Conservation (phyloP, 2,797 vertebrate genomes). For the Halcyon chelicuti region DNA sequence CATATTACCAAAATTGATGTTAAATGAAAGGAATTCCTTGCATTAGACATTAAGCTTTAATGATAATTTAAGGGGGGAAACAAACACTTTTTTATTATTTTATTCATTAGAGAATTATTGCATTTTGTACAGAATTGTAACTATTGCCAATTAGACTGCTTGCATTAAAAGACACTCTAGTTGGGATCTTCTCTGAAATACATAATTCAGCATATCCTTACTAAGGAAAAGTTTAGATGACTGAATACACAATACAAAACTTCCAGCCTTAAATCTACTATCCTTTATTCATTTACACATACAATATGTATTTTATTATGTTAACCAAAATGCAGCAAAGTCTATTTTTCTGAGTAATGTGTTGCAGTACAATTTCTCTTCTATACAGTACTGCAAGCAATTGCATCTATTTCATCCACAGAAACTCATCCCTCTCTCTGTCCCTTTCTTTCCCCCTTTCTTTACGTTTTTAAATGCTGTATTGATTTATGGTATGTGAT, state of each 20-base stretch:
- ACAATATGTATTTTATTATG: not conserved
- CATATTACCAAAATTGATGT: conserved; percentile 34
- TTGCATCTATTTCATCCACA: not conserved
- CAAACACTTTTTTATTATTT: conserved; percentile 45
- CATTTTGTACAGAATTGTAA: conserved; percentile 36
- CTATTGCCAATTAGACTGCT: conserved; percentile 40
- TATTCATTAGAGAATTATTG: conserved; percentile 62
- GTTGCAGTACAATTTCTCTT: not conserved
- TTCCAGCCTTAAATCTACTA: not conserved
- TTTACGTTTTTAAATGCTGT: conserved; percentile 8
- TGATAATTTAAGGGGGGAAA: conserved; percentile 41
- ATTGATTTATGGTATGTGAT: not conserved
- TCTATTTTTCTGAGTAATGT: conserved; percentile 10
- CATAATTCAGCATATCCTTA: conserved; percentile 8
- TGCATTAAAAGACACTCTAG: conserved; percentile 41
- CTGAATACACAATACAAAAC: conserved; percentile 8
- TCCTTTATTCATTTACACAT: not conserved
- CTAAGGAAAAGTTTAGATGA: conserved; percentile 59
- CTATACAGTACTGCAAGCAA: not conserved
- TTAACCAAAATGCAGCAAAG: conserved; percentile 3
- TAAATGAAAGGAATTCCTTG: conserved; percentile 51
- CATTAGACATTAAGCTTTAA: conserved; percentile 62
- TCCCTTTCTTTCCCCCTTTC: not conserved
- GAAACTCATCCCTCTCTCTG: not conserved
- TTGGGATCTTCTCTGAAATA: conserved; percentile 33